Conservation (phyloP, 2,888 invertebrate genomes). For the Dioctria linearis region DNA sequence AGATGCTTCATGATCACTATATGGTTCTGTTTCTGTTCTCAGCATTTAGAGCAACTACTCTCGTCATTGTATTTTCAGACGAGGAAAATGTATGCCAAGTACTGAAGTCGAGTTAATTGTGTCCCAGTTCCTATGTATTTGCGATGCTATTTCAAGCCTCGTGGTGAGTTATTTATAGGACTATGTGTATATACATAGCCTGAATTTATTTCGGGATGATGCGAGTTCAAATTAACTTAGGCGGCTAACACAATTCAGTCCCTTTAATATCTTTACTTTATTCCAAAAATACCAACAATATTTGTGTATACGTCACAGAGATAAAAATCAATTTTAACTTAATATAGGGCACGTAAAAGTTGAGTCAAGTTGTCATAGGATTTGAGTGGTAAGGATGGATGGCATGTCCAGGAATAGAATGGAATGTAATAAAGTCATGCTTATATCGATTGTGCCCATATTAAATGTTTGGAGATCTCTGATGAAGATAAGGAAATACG, state of each 20-base stretch:
- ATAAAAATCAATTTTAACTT: slow-evolving; percentile 29
- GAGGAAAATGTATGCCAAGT: slow-evolving; percentile 37
- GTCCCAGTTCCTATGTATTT: slow-evolving; percentile 44
- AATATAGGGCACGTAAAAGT: slow-evolving; percentile 13
- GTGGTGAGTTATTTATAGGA: slow-evolving; percentile 35
- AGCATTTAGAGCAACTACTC: slow-evolving; percentile 12
- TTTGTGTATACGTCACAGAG: slow-evolving; percentile 11
- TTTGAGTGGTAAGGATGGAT: background rate
- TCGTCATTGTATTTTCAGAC: slow-evolving; percentile 36
- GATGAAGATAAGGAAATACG: too few species aligned
- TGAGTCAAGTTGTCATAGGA: slow-evolving; percentile 4
- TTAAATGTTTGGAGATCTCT: too few species aligned
- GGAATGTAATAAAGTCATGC: background rate
- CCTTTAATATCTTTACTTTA: slow-evolving; percentile 21
- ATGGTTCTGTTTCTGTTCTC: slow-evolving; percentile 22
- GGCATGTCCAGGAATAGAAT: background rate
- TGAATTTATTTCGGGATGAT: slow-evolving; percentile 40
- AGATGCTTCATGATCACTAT: slow-evolving; percentile 13
- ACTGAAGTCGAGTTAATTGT: slow-evolving; percentile 49
- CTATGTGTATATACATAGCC: background rate
- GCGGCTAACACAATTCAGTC: slow-evolving; percentile 30
- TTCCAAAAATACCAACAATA: slow-evolving; percentile 23
- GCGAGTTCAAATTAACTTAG: slow-evolving; percentile 28
- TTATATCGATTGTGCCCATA: background rate
- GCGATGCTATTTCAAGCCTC: slow-evolving; percentile 35